These are phyloP conservation scores for Eunapius fragilis DNA, from an alignment of 37 sponge, comb jelly and placozoan species.

Conservation along the genomic window DNA sequence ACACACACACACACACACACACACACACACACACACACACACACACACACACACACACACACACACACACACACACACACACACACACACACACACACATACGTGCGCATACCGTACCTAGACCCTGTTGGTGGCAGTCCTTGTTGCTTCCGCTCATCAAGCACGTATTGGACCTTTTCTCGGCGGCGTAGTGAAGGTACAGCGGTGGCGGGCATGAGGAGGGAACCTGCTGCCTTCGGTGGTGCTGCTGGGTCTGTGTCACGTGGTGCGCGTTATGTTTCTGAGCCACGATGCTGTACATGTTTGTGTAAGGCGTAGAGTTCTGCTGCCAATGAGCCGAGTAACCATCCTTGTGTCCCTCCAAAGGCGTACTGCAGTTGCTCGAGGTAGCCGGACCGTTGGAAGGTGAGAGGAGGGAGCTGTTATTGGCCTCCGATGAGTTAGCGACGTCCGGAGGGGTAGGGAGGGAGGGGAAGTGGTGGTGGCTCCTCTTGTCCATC, in stretches of 20 bases:
- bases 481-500: background rate
- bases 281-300: background rate
- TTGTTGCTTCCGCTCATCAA: background rate
- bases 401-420: background rate
- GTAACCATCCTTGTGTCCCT: background rate
- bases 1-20: too few relatives aligned
- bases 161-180: background rate
- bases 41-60: too few relatives aligned
- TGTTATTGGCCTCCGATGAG: background rate
- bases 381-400: background rate
- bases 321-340: background rate
- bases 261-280: background rate
- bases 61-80: too few relatives aligned
- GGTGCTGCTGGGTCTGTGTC: background rate
- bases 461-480: conserved; percentile 52
- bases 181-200: background rate
- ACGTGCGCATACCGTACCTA: background rate
- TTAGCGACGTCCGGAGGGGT: conserved; percentile 40
- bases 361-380: background rate
- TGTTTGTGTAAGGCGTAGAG: background rate
- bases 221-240: background rate
- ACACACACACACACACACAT: conserved; percentile 14
- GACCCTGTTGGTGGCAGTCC: background rate
- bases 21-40: too few relatives aligned
- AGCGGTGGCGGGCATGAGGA: background rate